phyloP scores from a whole-genome alignment of 2,797 vertebrate genomes.

The Pangasius krempfi region DNA sequence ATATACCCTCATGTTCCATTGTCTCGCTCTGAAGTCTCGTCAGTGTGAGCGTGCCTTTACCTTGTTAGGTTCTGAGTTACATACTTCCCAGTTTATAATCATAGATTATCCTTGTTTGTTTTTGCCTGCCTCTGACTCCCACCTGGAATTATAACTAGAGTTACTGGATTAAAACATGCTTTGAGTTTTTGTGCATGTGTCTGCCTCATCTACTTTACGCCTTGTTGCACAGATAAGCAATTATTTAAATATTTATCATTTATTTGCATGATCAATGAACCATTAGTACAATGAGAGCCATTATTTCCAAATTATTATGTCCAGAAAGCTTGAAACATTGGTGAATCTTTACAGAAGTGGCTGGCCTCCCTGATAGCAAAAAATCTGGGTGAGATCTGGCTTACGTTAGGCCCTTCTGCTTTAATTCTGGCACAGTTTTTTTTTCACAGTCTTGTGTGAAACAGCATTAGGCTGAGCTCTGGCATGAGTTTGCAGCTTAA shows the following conservation, averaged over 20 bases:
- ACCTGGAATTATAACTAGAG: not conserved
- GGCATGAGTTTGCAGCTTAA: no score
- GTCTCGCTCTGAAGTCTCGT: not conserved
- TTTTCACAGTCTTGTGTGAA: no score
- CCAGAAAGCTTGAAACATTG: not conserved
- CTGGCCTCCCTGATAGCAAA: not conserved
- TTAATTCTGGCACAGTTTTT: no score
- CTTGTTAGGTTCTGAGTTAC: not conserved
- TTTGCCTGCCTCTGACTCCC: not conserved
- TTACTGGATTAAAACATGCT: not conserved
- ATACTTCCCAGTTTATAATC: not conserved
- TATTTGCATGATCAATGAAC: not conserved
- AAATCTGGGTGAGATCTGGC: no score
- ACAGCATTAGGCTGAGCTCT: no score
- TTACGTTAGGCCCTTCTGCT: no score
- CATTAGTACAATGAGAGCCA: not conserved
- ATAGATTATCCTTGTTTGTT: constrained; percentile 8
- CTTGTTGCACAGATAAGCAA: not conserved
- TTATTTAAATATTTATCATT: not conserved
- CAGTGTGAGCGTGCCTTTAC: not conserved
- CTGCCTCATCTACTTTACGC: not conserved
- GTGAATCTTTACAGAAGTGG: not conserved
- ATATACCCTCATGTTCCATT: not conserved
- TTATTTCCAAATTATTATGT: not conserved
- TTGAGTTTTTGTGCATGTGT: not conserved